Percentiles rank a stretch among this genome's conserved stretches.
phyloP scores from a whole-genome alignment of 2,113 vertebrate species.

The Benitochromis conjunctus region DNA sequence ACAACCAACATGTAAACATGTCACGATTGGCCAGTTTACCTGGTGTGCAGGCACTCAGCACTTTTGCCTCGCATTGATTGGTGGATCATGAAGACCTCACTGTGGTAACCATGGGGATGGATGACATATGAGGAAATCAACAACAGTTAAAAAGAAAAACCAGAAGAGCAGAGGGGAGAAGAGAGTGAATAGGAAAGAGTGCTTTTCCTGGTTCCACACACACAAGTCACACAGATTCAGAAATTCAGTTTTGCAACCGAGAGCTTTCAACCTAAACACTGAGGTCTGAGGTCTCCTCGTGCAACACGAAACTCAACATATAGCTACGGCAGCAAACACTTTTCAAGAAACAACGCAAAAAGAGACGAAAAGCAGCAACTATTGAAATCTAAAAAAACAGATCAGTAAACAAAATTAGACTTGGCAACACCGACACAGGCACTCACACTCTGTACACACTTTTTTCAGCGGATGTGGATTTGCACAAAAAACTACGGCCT shows the following conservation, averaged over 20 bases:
- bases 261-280: background rate
- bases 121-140: constrained; percentile 84
- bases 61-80: constrained; percentile 97
- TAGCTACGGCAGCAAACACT: background rate
- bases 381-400: background rate
- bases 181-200: constrained; percentile 53
- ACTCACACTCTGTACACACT: background rate
- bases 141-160: constrained; percentile 62
- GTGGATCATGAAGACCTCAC: constrained; percentile 98
- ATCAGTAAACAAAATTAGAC: background rate
- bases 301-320: background rate
- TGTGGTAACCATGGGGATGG: constrained; percentile 91
- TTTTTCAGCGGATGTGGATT: background rate
- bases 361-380: background rate
- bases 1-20: background rate
- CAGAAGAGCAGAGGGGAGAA: constrained; percentile 62
- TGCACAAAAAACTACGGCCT: background rate
- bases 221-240: constrained; percentile 1
- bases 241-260: background rate
- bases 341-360: background rate
- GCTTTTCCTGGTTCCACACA: background rate
- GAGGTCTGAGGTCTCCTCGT: background rate
- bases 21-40: constrained; percentile 80
- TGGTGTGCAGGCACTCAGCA: constrained; percentile 96
- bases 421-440: background rate